These are phyloP conservation scores for Hirundo rustica DNA, from an alignment of 2,797 vertebrate species.

Conservation along the genomic window DNA sequence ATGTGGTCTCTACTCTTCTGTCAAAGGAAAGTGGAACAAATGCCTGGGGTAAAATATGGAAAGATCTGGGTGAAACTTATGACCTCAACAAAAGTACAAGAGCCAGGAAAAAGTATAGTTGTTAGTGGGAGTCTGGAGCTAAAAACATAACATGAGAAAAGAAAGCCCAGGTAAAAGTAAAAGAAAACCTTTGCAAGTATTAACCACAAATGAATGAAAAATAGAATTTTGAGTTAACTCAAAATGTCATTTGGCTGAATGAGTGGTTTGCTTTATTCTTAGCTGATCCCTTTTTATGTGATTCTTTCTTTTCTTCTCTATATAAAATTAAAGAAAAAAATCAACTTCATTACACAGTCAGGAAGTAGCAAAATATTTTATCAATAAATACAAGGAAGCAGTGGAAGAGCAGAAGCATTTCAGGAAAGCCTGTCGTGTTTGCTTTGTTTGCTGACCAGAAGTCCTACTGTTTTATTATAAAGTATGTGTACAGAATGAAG, in stretches of 20 bases:
- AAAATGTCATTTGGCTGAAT: not conserved
- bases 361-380: not conserved
- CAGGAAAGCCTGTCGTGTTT: not conserved
- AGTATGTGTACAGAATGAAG: not conserved
- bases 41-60: conserved; percentile 59
- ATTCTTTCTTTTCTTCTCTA: not conserved
- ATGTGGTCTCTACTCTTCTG: conserved; percentile 76
- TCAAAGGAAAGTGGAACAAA: conserved; percentile 76
- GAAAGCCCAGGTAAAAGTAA: not conserved
- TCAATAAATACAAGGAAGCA: not conserved
- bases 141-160: not conserved
- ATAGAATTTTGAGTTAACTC: not conserved
- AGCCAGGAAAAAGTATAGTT: not conserved
- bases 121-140: not conserved
- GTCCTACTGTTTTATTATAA: not conserved
- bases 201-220: not conserved
- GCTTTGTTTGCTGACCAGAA: not conserved
- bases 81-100: conserved; percentile 59
- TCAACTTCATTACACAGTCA: not conserved
- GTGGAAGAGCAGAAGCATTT: not conserved
- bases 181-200: not conserved
- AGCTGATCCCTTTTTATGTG: not conserved
- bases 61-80: conserved; percentile 62
- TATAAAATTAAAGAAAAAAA: not conserved
- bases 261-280: not conserved